Evolutionary conservation across 2,113 vertebrate species (phyloP).

Genomic region (Nibea coibor): DNA sequence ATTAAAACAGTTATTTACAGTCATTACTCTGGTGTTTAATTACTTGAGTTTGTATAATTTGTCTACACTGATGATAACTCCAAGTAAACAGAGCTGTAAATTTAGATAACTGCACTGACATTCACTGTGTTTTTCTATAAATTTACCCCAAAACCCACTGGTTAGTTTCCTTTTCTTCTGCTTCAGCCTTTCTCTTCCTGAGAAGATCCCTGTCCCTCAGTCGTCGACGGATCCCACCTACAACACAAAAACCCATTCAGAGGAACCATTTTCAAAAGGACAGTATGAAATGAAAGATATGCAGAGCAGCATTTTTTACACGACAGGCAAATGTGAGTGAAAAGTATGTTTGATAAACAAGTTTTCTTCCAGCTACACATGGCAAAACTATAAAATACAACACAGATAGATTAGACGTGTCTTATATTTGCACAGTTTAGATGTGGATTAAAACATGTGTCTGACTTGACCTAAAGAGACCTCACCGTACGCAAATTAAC

Average conservation of each 20-base stretch:
- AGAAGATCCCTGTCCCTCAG: conserved; percentile 91
- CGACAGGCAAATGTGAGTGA: neutral
- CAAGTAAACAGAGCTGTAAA: conserved; percentile 11
- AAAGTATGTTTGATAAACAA: neutral
- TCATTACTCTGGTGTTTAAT: neutral
- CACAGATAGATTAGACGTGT: neutral
- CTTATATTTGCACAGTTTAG: neutral
- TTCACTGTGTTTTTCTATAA: conserved; percentile 36
- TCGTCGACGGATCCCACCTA: conserved; percentile 79
- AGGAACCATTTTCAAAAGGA: conserved; percentile 12
- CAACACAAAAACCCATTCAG: conserved; percentile 40
- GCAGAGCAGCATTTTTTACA: neutral
- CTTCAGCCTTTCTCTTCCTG: conserved; percentile 91
- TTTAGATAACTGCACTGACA: conserved; percentile 12
- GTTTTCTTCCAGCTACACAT: neutral
- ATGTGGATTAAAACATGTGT: conserved; percentile 12
- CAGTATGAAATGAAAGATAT: conserved; percentile 4
- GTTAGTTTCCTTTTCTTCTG: conserved; percentile 86
- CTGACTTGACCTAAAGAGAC: conserved; percentile 2
- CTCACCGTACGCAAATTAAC: neutral
- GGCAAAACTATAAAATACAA: neutral
- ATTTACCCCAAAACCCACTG: conserved; percentile 91
- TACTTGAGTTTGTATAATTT: neutral
- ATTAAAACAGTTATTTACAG: neutral
- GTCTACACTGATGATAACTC: neutral